Evolutionary conservation across 37 sponge, comb jelly and placozoan species (phyloP), one percentile per base, ranked within the genome.

Genomic region (Cliona cf. orientalis): DNA sequence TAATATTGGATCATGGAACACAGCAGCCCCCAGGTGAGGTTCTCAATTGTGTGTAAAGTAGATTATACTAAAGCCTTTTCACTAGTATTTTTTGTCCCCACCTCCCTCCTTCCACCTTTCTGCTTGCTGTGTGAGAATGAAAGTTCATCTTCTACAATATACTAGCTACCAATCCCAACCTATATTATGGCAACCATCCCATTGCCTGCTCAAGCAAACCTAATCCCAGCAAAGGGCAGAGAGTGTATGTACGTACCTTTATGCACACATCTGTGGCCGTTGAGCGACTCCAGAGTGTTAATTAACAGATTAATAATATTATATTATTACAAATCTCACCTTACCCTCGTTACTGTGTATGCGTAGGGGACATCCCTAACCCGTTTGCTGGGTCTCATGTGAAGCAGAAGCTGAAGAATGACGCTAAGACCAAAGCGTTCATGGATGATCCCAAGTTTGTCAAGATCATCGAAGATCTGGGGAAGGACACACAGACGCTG

Each of bases 401-500:
- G 7, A 31, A 58, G 72, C 75, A 79, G 23, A 74, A 60, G 33
- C 86, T 95, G 39, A 76, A 31, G 56, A 33, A 43, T 1, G 46
- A 88, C 35, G 81, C 82, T 1, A 79, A 64, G 61, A 95, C 95
- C 21, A 78, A 53, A 2, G 78, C 78, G 1, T 84, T 58, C 66
- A 74, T 95, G 79, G 42, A 84, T 34, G 88, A 95, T 37, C 79
- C 79, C 5, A 56, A 71, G 9, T 95, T 91, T 66, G 59, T 82
- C 43, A 46, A 9, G 39, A 81, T 64, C 58, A 55, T 93, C 28
- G 33, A 80, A 23, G 75, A 85, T 36, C 57, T 89, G 3, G 29
- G 57, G 39, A 33, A 2, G 14, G 66, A 84, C 39, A 85, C 80
- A 0, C 25, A 82, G 32, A 36, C 23, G 22, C 46, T 87, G 28